Conservation (phyloP, 1,140 invertebrate genomes). For the Leptoteleia sp. region DNA sequence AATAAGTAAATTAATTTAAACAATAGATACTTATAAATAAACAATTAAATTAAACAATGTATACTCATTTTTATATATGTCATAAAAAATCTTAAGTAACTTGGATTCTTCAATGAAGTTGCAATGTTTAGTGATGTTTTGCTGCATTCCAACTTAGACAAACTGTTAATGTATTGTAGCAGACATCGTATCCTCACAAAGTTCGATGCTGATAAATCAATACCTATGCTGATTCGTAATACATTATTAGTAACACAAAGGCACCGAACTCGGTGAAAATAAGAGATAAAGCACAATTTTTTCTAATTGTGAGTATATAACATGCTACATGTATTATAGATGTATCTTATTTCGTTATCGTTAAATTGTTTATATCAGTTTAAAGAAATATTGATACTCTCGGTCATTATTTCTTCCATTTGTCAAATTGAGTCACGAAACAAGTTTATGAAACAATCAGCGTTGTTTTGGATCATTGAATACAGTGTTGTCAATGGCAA, state of each 20-base stretch:
- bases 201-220: constrained; percentile 31
- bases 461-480: constrained; percentile 33
- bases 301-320: constrained; percentile 70
- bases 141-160: constrained; percentile 65
- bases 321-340: constrained; percentile 71
- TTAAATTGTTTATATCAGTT: constrained; percentile 73
- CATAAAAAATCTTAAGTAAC: too few species aligned
- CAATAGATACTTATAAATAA: too few species aligned
- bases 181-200: constrained; percentile 70
- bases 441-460: constrained; percentile 46
- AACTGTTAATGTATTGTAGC: constrained; percentile 71
- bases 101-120: too few species aligned
- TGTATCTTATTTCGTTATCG: constrained; percentile 70
- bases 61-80: too few species aligned
- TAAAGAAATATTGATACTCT: constrained; percentile 76
- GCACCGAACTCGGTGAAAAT: constrained; percentile 66
- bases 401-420: constrained; percentile 32
- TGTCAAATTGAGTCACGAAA: constrained; percentile 32
- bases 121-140: constrained; percentile 61
- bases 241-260: constrained; percentile 15
- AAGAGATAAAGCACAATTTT: constrained; percentile 72
- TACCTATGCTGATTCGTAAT: not conserved
- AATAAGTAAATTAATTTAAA: too few species aligned
- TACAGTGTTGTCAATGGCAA: constrained; percentile 18
- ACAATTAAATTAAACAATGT: too few species aligned